Evolutionary conservation across 1,140 invertebrate genomes (phyloP), one percentile per base, ranked within the genome.

Genomic region (Heterodera carotae): DNA sequence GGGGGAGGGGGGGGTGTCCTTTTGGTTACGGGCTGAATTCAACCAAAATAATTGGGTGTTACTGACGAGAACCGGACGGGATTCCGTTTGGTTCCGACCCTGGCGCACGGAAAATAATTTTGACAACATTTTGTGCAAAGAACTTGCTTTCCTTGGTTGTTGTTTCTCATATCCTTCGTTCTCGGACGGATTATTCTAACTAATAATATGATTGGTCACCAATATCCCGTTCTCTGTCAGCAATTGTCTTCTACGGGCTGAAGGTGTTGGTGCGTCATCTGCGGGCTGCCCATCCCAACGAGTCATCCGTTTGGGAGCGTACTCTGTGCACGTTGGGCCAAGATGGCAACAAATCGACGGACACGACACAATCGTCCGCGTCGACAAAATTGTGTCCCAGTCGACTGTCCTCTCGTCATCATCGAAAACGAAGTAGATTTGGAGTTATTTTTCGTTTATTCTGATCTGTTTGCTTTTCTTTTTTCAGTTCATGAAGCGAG

Each of bases 231-330:
- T 22, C 39, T 36, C 3, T 80, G 81, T 62, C 22, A 79, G 78
- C 78, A 27, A 53, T 79, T 33, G 78, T 78, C 12, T 79, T 79
- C 39, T 79, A 79, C 59, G 78, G 78, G 25, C 36, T 78, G 36
- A 79, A 68, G 43, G 67, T 79, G 31, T 12, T 79, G 33, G 56
- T 36, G 53, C 78, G 69, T 8, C 78, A 79, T 56, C 33, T 79
- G 33, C 78, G 56, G 67, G 78, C 69, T 22, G 78, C 78, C 36
- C 78, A 79, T 64, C 79, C 78, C 18, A 66, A 62, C 7, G 78
- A 79, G 64, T 81, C 56, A 25, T 43, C 64, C 36, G 34, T 78
- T 12, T 78, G 77, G 77, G 77, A 75, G 69, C 43, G 29, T 31
- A 75, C 36, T 2, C 33, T 74, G 60, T 34, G 10, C 48, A 31